Base-by-base conservation (phyloP, 1,140 invertebrate genomes). In the Drosophila burlai region DNA sequence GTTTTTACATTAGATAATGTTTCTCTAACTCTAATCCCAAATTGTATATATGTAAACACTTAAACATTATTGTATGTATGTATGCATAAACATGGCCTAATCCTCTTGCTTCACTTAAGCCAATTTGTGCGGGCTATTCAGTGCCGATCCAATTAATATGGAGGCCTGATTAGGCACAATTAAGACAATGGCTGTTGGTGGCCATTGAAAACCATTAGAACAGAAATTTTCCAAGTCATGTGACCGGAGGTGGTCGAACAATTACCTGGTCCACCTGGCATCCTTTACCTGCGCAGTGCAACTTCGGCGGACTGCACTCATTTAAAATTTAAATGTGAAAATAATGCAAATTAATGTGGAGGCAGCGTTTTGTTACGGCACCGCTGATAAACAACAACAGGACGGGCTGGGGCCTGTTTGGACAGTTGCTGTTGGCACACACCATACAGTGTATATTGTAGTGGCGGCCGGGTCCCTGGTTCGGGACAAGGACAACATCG, bases 301-400 rank as follows among this genome's bases (percentile, higher is more conserved):
- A 50, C 71, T 66, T 46, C 52, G 26, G 74, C 42, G 54, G 66
- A 46, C 40, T 62, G 65, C 64, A 59, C 76, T 80, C 72, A 77
- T 83, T 89, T 83, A 54, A 86, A 83, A 83, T 83, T 86, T 77
- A 86, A 86, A 86, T 89, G 84, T 77, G 82, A 89, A 83, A 83
- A 83, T 89, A 86, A 86, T 86, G 83, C 83, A 86, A 86, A 86
- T 86, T 89, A 89, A 80, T 89, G 84, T 71, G 79, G 52, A 89
- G 84, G 76, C 67, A 86, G 82, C 76, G 80, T 80, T 86, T 86
- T 77, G 84, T 71, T 78, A 77, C 71, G 68, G 52, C 82, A 40
- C 45, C 52, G 82, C 61, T 52, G 80, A 83, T 80, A 76, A 87
- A 76, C 83, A 86, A 83, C 77, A 86, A 69, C 50, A 65, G 55